A percentile compares a stretch with the other conserved stretches of the same genome.
phyloP scores from a whole-genome alignment of 2,797 vertebrate species.

The Epinephelus coioides region DNA sequence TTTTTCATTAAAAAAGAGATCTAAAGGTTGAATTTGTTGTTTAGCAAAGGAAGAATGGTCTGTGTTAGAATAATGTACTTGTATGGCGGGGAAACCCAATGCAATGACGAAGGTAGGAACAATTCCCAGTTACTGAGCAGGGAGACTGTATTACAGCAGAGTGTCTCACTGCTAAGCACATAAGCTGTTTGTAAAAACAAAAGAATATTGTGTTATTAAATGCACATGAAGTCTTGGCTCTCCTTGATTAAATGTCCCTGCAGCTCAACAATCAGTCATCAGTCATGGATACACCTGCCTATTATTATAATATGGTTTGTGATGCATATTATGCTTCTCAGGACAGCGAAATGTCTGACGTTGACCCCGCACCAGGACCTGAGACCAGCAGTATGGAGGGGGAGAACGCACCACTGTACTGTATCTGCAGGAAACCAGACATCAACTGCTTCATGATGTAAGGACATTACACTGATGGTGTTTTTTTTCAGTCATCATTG shows the following conservation, averaged over 20 bases:
- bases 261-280: not conserved
- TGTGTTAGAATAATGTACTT: too few species aligned
- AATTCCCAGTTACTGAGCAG: too few species aligned
- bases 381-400: constrained; percentile 84
- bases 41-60: too few species aligned
- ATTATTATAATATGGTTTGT: not conserved
- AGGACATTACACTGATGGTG: constrained; percentile 49
- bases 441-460: constrained; percentile 99
- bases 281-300: not conserved
- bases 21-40: too few species aligned
- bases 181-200: not conserved
- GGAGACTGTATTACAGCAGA: too few species aligned
- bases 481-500: not conserved
- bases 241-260: not conserved
- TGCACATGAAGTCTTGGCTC: not conserved
- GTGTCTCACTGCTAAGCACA: not conserved
- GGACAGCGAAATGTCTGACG: constrained; percentile 91
- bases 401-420: constrained; percentile 92
- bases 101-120: not conserved
- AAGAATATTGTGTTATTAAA: not conserved
- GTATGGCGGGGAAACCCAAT: not conserved
- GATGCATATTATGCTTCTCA: constrained; percentile 44
- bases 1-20: not conserved
- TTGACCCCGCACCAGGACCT: constrained; percentile 80
- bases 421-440: constrained; percentile 93